Percentiles rank a stretch among this genome's conserved stretches.
Conservation (phyloP, 2,797 vertebrate genomes). For the Scolopax bukidnonensis region DNA sequence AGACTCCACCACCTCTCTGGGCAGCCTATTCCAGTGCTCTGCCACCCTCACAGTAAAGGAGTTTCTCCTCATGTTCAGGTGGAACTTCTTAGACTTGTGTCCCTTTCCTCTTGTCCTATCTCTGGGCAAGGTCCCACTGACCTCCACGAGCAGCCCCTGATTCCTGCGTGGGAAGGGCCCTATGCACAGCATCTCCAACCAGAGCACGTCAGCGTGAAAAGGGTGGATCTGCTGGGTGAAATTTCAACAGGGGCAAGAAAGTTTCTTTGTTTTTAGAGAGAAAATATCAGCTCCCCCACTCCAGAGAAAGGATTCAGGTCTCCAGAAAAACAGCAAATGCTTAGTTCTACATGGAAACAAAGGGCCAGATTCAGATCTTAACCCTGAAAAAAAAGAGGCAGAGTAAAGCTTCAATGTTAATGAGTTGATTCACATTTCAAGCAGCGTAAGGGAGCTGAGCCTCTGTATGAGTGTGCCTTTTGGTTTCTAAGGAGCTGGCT, state of each 20-base stretch:
- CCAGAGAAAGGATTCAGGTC: background rate
- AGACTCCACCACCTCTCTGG: too few relatives aligned
- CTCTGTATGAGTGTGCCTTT: background rate
- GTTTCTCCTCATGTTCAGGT: too few relatives aligned
- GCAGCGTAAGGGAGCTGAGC: background rate
- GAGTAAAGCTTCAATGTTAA: background rate
- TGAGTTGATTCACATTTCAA: background rate
- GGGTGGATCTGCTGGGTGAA: background rate
- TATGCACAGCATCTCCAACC: too few relatives aligned
- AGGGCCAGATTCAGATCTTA: background rate
- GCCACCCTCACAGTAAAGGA: too few relatives aligned
- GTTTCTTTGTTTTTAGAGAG: background rate
- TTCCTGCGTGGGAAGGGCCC: rapidly evolving
- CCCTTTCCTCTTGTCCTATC: too few relatives aligned
- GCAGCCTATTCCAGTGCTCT: too few relatives aligned
- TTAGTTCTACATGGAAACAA: background rate
- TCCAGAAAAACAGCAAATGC: background rate
- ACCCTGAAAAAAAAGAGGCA: rapidly evolving
- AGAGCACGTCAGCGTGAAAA: rapidly evolving
- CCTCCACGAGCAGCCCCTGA: background rate
- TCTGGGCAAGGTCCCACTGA: background rate
- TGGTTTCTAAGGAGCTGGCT: slow-evolving; percentile 59
- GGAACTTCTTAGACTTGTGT: too few relatives aligned
- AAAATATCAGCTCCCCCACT: background rate
- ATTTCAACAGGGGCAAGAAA: background rate